Conservation (phyloP, 2,797 vertebrate species). For the Tragelaphus oryx region DNA sequence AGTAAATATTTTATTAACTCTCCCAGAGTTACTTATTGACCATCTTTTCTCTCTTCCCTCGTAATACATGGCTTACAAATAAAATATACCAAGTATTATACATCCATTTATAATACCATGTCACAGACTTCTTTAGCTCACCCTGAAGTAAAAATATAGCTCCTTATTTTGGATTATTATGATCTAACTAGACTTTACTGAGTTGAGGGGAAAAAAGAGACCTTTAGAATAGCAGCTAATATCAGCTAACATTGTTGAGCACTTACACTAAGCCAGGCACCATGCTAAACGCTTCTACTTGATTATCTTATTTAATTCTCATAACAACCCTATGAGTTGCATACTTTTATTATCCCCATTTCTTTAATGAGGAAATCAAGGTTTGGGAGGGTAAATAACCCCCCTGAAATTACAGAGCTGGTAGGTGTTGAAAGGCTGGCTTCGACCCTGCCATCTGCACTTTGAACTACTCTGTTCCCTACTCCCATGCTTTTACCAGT, state of each 20-base stretch:
- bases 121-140: background rate
- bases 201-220: background rate
- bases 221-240: slow-evolving; percentile 7
- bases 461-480: background rate
- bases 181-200: slow-evolving; percentile 20
- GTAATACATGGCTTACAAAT: slow-evolving; percentile 27
- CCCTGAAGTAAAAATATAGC: background rate
- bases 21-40: slow-evolving; percentile 52
- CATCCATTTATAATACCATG: slow-evolving; percentile 19
- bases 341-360: background rate
- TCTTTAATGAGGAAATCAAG: background rate
- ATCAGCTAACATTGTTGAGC: background rate
- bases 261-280: background rate
- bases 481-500: background rate
- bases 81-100: slow-evolving; percentile 55
- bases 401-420: background rate
- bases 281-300: background rate
- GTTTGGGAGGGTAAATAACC: background rate
- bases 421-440: background rate
- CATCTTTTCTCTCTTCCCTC: background rate
- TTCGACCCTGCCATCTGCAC: background rate
- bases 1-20: slow-evolving; percentile 56
- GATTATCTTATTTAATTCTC: background rate
- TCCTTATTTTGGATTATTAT: slow-evolving; percentile 19
- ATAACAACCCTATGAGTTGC: background rate